Base-by-base conservation (phyloP, 2,797 vertebrate species). In the Champsocephalus esox region DNA sequence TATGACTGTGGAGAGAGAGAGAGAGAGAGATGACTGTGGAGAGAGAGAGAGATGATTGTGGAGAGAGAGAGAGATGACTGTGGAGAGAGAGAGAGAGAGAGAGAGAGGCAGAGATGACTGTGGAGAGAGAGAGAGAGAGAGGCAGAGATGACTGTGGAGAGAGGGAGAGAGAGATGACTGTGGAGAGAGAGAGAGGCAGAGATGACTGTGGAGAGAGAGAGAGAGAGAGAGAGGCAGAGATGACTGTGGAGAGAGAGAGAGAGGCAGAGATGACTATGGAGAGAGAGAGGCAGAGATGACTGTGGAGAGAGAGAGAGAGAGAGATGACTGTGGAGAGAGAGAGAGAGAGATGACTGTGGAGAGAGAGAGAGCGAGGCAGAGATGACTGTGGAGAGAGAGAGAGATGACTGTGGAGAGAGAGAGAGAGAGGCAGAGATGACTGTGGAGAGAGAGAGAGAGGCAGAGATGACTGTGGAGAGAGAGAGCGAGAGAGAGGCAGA, bases 141-240 rank as follows among this genome's bases (percentile, higher is more conserved):
- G 21, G 7, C 0, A 32, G 3, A 50, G 46, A 41, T 32, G 43
- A 50, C 10, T 13, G 10, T 16, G 16, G 58, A 21, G 21, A 21
- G 21, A 21, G 21, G 2, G 21, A 21, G 21, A 21, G 21, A n/a
- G 17, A 44, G 6, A n/a, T n/a, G n/a, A n/a, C n/a, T n/a, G n/a
- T n/a, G n/a, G n/a, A 28, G 19, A 41, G 51, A 41, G 66, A 14
- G 70, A 7, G 56, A 51, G 13, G 60, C 0, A 32, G 3, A 50
- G 46, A 41, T 32, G 43, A 50, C 10, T 13, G 10, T 16, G 61
- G 56, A 46, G 76, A 41, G 65, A 46, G 58, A 44, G 76, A 41
- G 65, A 46, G 58, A 44, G 50, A 44, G 21, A 21, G 21, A 21
- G 21, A 21, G 21, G 7, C 0, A 32, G 3, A 50, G 46, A 41